Evolutionary conservation across 2,888 invertebrate species (phyloP).

Genomic region (Plebejus melissa): DNA sequence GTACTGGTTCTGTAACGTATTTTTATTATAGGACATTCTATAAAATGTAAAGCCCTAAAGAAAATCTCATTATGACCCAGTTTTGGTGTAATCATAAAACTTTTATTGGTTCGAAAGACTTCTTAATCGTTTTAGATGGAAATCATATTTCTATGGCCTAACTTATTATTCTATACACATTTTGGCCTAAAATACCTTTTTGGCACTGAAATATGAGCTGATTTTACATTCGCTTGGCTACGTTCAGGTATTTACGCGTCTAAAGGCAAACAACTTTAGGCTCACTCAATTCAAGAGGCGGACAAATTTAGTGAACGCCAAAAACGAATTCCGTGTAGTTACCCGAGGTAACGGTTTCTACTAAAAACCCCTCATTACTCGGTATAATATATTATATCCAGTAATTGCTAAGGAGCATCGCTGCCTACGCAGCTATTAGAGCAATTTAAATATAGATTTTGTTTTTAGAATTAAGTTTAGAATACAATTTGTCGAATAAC

Average conservation of each 20-base stretch:
- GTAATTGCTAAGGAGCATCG: neutral
- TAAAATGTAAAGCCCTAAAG: too few relatives aligned
- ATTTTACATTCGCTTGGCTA: neutral
- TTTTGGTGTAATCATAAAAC: too few relatives aligned
- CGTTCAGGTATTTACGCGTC: neutral
- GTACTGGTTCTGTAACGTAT: neutral
- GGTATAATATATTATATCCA: conserved; percentile 4
- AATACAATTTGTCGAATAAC: too few relatives aligned
- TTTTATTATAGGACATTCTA: neutral
- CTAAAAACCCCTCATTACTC: neutral
- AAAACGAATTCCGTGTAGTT: conserved; percentile 19
- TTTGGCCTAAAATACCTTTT: neutral
- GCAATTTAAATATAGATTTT: neutral
- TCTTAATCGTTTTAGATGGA: too few relatives aligned
- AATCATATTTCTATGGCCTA: neutral
- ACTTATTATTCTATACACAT: neutral
- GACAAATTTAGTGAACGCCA: conserved; percentile 5
- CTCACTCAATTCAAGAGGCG: conserved; percentile 7
- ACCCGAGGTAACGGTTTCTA: neutral
- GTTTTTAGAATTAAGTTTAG: neutral
- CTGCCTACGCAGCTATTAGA: neutral
- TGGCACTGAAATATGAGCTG: neutral
- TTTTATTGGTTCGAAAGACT: too few relatives aligned
- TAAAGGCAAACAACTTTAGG: neutral
- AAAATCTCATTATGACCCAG: too few relatives aligned